Evolutionary conservation across 2,888 invertebrate genomes (phyloP).

Genomic region (Tubulanus polymorphus): DNA sequence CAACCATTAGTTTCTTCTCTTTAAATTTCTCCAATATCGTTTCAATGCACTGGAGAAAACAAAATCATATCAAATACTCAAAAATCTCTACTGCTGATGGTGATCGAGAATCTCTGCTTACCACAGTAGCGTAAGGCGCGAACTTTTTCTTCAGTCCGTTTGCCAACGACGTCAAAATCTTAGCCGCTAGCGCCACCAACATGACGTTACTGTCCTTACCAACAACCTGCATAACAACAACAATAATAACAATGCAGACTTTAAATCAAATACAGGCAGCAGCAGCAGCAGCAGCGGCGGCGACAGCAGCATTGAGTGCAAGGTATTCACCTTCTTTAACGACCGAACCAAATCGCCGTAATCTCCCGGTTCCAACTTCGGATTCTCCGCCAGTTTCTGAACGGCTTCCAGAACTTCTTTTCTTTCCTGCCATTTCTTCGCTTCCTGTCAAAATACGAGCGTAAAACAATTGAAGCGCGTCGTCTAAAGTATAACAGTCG

Average conservation of each 20-base stretch:
- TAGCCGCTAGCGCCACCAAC: constrained; percentile 80
- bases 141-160: constrained; percentile 83
- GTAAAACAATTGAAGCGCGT: no score
- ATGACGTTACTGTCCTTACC: constrained; percentile 94
- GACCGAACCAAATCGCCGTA: constrained; percentile 84
- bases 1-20: constrained; percentile 91
- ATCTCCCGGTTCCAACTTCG: constrained; percentile 85
- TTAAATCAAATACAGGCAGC: not conserved
- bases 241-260: not conserved
- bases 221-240: constrained; percentile 64
- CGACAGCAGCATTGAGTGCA: not conserved
- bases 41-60: constrained; percentile 50
- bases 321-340: constrained; percentile 70
- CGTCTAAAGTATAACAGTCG: no score
- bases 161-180: constrained; percentile 78
- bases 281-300: not conserved
- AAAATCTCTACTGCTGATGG: constrained; percentile 15
- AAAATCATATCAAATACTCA: constrained; percentile 2
- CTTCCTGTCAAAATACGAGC: constrained; percentile 60
- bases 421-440: constrained; percentile 94
- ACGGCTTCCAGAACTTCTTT: constrained; percentile 85
- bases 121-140: constrained; percentile 67
- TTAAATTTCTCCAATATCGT: constrained; percentile 91
- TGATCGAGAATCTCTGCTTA: no score
- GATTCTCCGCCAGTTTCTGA: constrained; percentile 71